Conservation (phyloP, 2,113 vertebrate species). For the Leptocoma aspasia region DNA sequence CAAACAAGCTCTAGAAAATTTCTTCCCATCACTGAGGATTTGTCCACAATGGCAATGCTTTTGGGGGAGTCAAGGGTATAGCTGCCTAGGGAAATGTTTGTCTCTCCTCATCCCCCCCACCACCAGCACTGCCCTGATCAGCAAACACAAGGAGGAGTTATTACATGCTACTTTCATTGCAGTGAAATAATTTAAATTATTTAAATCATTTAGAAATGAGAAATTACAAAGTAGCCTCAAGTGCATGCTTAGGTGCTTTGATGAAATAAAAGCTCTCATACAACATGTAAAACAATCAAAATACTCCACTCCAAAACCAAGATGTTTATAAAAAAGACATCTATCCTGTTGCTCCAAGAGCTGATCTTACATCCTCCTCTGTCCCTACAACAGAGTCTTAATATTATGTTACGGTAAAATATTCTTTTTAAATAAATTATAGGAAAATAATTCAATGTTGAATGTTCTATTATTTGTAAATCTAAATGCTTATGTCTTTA, state of each 20-base stretch:
- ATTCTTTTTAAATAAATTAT: neutral
- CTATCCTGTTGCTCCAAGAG: neutral
- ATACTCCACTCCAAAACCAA: neutral
- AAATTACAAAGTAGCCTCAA: neutral
- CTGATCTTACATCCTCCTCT: neutral
- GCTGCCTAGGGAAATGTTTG: neutral
- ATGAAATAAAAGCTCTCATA: slow-evolving; percentile 11
- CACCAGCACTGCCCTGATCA: neutral
- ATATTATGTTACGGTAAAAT: neutral
- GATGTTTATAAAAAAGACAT: neutral
- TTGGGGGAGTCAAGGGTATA: neutral
- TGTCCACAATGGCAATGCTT: neutral
- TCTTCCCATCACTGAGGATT: neutral
- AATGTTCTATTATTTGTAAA: neutral
- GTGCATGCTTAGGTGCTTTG: neutral
- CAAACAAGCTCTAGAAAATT: neutral
- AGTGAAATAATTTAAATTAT: neutral
- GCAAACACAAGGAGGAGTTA: neutral
- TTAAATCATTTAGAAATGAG: neutral
- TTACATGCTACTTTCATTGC: neutral
- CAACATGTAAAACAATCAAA: neutral
- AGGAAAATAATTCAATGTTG: neutral
- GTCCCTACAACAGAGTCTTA: neutral
- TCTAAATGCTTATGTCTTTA: neutral
- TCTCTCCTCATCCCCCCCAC: neutral